Percentiles rank a stretch among this genome's conserved stretches.
phyloP scores from a whole-genome alignment of 2,797 vertebrate genomes.

The Pseudocheirus occidentalis region DNA sequence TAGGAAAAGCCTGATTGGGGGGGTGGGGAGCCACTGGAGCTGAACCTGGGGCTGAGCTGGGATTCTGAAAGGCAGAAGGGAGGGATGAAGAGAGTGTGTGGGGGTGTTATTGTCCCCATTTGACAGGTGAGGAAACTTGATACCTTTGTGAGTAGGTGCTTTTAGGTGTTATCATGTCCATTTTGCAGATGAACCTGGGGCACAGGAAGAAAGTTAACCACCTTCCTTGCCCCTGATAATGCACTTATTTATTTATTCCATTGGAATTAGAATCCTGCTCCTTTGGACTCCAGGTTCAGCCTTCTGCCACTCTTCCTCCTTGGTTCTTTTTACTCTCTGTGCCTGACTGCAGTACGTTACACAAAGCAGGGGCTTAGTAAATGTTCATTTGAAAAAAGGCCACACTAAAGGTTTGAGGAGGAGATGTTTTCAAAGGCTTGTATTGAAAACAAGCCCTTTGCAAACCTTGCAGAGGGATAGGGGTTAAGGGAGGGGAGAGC shows the following conservation, averaged over 20 bases:
- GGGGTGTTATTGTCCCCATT: neutral
- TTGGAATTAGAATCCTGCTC: neutral
- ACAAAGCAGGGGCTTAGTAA: neutral
- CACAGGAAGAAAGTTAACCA: neutral
- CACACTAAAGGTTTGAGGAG: neutral
- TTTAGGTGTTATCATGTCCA: neutral
- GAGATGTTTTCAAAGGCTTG: neutral
- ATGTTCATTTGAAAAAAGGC: neutral
- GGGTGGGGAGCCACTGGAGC: neutral
- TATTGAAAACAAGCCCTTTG: neutral
- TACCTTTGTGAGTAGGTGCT: neutral
- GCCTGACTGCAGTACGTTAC: neutral
- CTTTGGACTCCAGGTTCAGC: neutral
- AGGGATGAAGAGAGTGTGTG: neutral
- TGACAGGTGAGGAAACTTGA: neutral
- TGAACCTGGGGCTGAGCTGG: neutral
- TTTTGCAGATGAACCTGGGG: neutral
- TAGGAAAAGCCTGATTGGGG: neutral
- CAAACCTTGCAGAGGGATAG: neutral
- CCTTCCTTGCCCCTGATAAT: neutral
- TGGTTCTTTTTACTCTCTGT: neutral
- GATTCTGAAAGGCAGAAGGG: neutral
- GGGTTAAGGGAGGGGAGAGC: neutral
- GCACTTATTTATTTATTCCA: neutral
- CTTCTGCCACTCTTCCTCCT: neutral